Base-by-base conservation (phyloP, 1,140 invertebrate species). In the Zophobas atratus region DNA sequence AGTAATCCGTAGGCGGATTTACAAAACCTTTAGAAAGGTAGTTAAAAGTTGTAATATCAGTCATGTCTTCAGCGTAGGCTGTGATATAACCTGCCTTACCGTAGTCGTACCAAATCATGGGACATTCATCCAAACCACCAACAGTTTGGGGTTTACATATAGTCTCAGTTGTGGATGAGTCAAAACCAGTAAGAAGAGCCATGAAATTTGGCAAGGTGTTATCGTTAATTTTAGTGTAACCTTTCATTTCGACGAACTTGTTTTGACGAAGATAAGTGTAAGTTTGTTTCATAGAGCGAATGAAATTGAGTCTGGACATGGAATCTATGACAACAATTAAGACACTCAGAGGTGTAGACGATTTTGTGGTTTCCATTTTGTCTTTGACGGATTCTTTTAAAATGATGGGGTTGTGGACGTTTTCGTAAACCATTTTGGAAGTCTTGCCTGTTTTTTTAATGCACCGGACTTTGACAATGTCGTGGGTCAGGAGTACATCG, bases 181-280 rank as follows among this genome's bases (percentile, higher is more conserved):
- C 91, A 49, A 90, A 87, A 2, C 95, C 95, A 2, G 92, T 93
- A 38, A 96, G 86, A 2, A 94, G 85, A 0, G 94, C 93, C 89
- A 96, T 93, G 34, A 96, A 84, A 85, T 96, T 96, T 0, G 94
- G 94, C 84, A 94, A 95, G 0, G 94, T 96, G 80, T 96, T 95
- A 80, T 94, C 94, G 1, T 90, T 94, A 79, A 92, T 88, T 85
- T 93, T 93, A 72, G 90, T 92, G 82, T 92, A 93, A 0, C 92
- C 92, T 43, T 87, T 85, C 32, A 92, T 85, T 43, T 88, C 87
- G 3, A 90, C 80, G 84, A 90, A 92, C 20, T 79, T 36, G 39
- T 83, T 81, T 5, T 81, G 87, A 39, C 88, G 88, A 6, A 97
- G 85, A 84, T 92, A 93, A 36, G 88, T 84, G 2, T 90, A 87